Conservation (phyloP, 2,113 vertebrate genomes). For the Microcebus ravelobensis region DNA sequence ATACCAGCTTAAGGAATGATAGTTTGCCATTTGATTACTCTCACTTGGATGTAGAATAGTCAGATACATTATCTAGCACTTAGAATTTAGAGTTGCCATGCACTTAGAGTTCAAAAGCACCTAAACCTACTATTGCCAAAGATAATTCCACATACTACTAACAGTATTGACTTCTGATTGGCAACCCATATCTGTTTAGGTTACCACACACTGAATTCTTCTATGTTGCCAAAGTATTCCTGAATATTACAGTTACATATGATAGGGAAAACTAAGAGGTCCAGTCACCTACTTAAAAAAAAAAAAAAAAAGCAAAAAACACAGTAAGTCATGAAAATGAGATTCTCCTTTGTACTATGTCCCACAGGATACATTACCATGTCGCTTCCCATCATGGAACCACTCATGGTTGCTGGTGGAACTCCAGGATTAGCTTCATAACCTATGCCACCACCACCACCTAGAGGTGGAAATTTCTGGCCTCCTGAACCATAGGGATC, state of each 20-base stretch:
- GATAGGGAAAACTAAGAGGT: conserved; percentile 72
- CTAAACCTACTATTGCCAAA: conserved; percentile 79
- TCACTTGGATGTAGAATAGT: conserved; percentile 71
- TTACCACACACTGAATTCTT: conserved; percentile 80
- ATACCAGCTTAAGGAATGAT: conserved; percentile 76
- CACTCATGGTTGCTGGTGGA: conserved; percentile 91
- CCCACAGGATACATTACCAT: conserved; percentile 97
- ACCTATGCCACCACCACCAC: conserved; percentile 92
- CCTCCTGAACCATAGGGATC: conserved; percentile 92
- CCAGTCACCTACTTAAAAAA: conserved; percentile 81
- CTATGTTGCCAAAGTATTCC: conserved; percentile 80
- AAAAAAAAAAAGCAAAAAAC: neutral
- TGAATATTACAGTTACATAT: conserved; percentile 69
- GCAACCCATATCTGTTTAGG: conserved; percentile 70
- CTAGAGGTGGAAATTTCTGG: conserved; percentile 94
- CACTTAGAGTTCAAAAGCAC: conserved; percentile 79
- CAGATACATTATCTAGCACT: conserved; percentile 63
- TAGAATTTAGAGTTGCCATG: conserved; percentile 80
- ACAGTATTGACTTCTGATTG: conserved; percentile 79
- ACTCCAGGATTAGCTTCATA: conserved; percentile 96
- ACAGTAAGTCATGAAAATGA: conserved; percentile 65
- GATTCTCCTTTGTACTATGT: conserved; percentile 81
- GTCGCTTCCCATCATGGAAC: conserved; percentile 95
- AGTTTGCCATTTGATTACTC: conserved; percentile 77
- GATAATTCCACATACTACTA: conserved; percentile 80